Evolutionary conservation across 2,113 vertebrate species (phyloP).

Genomic region (Psilopsiagon aymara): DNA sequence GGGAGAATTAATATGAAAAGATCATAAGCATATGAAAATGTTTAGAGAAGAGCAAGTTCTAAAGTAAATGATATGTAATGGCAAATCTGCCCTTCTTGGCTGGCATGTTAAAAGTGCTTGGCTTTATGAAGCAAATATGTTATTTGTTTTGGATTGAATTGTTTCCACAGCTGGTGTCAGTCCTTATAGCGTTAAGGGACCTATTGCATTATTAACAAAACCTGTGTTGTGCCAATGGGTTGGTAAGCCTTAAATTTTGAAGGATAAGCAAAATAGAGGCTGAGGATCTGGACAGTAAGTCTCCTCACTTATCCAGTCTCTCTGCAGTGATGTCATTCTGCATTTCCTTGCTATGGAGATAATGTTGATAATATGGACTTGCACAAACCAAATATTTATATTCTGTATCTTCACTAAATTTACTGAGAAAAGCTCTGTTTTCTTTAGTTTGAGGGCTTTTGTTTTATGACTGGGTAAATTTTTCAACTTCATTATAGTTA

Average conservation of each 20-base stretch:
- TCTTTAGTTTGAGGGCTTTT: background rate
- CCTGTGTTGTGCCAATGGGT: background rate
- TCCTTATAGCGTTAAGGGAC: background rate
- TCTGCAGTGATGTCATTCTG: background rate
- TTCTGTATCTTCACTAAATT: background rate
- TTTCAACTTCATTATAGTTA: background rate
- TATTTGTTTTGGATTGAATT: constrained; percentile 23
- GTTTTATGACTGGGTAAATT: background rate
- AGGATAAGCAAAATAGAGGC: background rate
- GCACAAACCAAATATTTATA: background rate
- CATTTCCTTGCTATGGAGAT: background rate
- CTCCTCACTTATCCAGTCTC: background rate
- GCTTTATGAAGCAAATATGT: background rate
- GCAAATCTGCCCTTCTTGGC: constrained; percentile 35
- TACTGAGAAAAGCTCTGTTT: background rate
- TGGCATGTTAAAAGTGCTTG: background rate
- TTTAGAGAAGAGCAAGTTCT: constrained; percentile 47
- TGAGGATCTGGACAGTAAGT: background rate
- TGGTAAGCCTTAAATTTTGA: background rate
- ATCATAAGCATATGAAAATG: constrained; percentile 20
- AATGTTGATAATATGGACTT: background rate
- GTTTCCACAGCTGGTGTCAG: constrained; percentile 8
- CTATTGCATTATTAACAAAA: background rate
- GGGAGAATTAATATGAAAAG: constrained; percentile 27
- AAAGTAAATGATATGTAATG: constrained; percentile 45